Conservation (phyloP, 2,797 vertebrate genomes). For the Otolemur crassicaudatus region DNA sequence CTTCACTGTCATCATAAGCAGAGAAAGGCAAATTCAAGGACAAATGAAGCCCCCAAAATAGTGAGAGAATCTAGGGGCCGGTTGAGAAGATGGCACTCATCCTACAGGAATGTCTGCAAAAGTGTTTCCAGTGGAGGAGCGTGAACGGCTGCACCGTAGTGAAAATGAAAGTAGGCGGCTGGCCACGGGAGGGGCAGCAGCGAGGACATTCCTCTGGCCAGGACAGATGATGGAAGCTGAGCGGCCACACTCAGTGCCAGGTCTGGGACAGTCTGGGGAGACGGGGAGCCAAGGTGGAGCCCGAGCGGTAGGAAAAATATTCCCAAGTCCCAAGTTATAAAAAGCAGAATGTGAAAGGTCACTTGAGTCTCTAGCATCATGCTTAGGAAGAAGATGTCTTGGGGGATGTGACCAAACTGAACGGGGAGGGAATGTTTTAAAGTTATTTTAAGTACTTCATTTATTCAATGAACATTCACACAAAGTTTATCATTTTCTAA, state of each 20-base stretch:
- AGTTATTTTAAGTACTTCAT: background rate
- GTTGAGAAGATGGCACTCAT: slow-evolving; percentile 45
- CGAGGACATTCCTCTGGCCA: slow-evolving; percentile 60
- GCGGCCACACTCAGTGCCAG: slow-evolving; percentile 49
- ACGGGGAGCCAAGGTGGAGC: slow-evolving; percentile 61
- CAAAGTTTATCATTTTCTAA: background rate
- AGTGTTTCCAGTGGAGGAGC: slow-evolving; percentile 63
- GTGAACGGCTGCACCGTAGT: slow-evolving; percentile 66
- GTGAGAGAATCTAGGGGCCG: slow-evolving; percentile 18
- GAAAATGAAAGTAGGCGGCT: slow-evolving; percentile 79
- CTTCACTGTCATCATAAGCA: background rate
- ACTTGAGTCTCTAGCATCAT: background rate
- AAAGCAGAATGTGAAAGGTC: slow-evolving; percentile 63
- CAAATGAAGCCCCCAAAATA: background rate
- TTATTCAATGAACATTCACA: background rate
- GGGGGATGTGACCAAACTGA: background rate
- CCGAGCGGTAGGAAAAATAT: slow-evolving; percentile 53
- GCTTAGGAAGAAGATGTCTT: background rate
- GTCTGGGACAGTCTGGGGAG: slow-evolving; percentile 69
- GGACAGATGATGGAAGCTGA: slow-evolving; percentile 70
- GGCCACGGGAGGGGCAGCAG: slow-evolving; percentile 54
- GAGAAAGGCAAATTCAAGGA: background rate
- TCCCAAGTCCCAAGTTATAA: slow-evolving; percentile 52
- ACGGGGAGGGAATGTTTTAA: background rate
- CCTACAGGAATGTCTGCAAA: slow-evolving; percentile 71